Percentiles rank a stretch among this genome's conserved stretches.
Conservation (phyloP, 2,888 invertebrate genomes). For the Mesochorus sp. region DNA sequence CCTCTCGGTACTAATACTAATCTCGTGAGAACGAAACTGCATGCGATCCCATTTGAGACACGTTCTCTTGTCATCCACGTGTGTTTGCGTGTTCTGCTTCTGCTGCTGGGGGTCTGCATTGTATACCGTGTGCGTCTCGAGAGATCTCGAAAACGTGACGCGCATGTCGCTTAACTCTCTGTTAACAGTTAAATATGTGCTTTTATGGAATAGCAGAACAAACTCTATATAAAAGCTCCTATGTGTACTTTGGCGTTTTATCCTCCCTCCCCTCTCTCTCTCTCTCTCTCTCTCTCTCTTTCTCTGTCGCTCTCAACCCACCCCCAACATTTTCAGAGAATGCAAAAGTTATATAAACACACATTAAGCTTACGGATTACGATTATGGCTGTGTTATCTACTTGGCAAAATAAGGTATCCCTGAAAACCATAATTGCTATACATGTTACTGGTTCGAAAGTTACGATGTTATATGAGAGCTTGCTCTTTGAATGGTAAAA, state of each 20-base stretch:
- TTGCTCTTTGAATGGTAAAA: no score
- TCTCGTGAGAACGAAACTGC: constrained; percentile 28
- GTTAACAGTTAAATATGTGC: constrained; percentile 4
- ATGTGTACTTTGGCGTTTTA: neutral
- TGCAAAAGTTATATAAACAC: no score
- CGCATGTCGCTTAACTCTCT: constrained; percentile 10
- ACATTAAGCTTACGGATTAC: no score
- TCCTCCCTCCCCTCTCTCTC: no score
- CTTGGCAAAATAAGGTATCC: no score
- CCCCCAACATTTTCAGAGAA: no score
- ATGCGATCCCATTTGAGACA: neutral
- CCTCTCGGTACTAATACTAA: constrained; percentile 28
- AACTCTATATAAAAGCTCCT: neutral
- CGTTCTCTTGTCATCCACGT: neutral
- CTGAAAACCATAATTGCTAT: no score
- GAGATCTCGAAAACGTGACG: constrained; percentile 17
- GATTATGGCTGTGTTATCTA: no score
- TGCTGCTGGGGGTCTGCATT: neutral
- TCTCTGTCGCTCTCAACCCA: no score
- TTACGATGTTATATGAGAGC: no score
- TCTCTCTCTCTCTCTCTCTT: no score
- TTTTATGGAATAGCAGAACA: neutral
- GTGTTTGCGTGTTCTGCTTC: neutral
- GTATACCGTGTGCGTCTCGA: neutral
- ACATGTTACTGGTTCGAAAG: no score